These are phyloP conservation scores for Jacana jacana DNA, from an alignment of 2,113 vertebrate genomes.

Conservation along the genomic window DNA sequence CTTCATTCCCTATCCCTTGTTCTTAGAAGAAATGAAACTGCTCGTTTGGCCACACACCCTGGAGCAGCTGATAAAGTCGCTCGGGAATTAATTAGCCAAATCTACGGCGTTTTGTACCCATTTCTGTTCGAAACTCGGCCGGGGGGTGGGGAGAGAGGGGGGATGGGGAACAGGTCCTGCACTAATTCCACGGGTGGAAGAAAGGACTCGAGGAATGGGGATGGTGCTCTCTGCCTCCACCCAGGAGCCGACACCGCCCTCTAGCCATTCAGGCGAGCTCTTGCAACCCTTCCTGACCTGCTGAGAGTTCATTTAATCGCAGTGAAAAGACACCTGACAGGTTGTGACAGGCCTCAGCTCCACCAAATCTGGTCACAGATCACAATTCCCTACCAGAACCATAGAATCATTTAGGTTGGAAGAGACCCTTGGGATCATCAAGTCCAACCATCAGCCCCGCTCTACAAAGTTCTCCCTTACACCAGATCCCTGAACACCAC, in stretches of 20 bases:
- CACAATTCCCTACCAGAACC: neutral
- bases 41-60: neutral
- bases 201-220: neutral
- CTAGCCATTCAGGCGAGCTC: neutral
- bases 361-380: no score
- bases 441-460: no score
- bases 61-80: neutral
- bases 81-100: neutral
- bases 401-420: no score
- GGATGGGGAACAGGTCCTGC: accelerated
- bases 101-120: neutral
- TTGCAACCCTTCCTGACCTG: neutral
- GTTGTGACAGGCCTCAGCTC: neutral
- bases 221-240: neutral
- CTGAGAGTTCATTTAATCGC: neutral
- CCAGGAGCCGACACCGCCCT: neutral
- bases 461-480: no score
- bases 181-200: neutral
- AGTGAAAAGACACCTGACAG: neutral
- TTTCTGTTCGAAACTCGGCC: neutral
- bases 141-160: no score
- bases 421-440: no score
- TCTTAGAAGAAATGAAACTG: neutral
- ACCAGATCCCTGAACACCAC: no score
- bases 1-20: no score